Evolutionary conservation across 2,888 invertebrate species (phyloP).

Genomic region (Nemapogon koenigi): DNA sequence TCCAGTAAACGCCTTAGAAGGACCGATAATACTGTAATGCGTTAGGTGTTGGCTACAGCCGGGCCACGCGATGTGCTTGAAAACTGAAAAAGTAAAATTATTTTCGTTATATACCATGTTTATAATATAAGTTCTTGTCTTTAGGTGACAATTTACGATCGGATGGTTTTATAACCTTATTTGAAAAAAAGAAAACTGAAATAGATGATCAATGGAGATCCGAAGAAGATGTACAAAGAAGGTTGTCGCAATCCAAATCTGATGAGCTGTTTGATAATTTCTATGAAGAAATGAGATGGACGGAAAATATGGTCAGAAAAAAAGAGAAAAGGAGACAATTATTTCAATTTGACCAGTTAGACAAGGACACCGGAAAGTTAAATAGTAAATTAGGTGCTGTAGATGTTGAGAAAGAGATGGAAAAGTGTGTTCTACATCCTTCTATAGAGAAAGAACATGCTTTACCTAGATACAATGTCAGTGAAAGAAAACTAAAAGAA

Average conservation of each 20-base stretch:
- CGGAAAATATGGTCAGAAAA: conserved; percentile 29
- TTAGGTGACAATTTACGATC: too few species aligned
- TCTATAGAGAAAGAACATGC: conserved; percentile 70
- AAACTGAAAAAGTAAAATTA: too few species aligned
- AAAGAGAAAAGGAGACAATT: conserved; percentile 27
- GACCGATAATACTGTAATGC: too few species aligned
- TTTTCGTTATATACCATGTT: too few species aligned
- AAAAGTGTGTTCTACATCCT: conserved; percentile 68
- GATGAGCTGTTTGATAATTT: conserved; percentile 42
- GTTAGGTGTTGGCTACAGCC: too few species aligned
- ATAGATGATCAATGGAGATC: conserved; percentile 28
- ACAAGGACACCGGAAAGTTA: conserved; percentile 42
- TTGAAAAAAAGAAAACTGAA: conserved; percentile 40
- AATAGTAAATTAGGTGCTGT: conserved; percentile 44
- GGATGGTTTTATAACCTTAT: too few species aligned
- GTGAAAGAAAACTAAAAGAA: conserved; percentile 61
- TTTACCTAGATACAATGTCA: conserved; percentile 66
- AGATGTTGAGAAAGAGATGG: conserved; percentile 63
- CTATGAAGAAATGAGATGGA: conserved; percentile 50
- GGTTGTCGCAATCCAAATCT: conserved; percentile 37
- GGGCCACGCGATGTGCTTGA: too few species aligned
- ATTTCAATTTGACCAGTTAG: conserved; percentile 46
- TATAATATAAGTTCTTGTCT: too few species aligned
- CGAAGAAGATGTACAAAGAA: conserved; percentile 36
- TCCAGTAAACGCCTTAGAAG: too few species aligned